Evolutionary conservation across 2,113 vertebrate species (phyloP), one percentile per base, ranked within the genome.

Genomic region (Chlorodrepanis virens): DNA sequence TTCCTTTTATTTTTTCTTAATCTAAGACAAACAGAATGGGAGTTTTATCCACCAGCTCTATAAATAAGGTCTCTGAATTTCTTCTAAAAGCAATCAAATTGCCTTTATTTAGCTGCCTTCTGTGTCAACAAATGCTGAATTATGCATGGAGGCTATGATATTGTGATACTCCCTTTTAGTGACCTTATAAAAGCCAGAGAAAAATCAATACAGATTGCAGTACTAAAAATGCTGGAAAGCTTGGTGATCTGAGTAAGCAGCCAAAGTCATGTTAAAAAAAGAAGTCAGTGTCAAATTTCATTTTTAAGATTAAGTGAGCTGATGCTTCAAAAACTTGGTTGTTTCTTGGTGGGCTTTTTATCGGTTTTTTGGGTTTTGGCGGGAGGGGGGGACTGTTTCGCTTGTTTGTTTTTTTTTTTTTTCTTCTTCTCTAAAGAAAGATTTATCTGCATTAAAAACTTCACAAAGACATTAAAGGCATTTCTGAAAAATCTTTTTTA

Each of bases 51-150:
- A 87, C 24, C 20, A 87, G 19, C 42, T 85, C 28, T 69, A 72
- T 83, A 92, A 93, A 85, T 69, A 84, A 78, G 4, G 6, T 72
- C 28, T 31, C 13, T 12, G 50, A 76, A 89, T 93, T 94, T 72
- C 60, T 83, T 42, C 39, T 75, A 81, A 87, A 95, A 90, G 42
- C n/a, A 79, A 89, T 80, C 40, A 54, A 82, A 72, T 83, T 92
- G 45, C 47, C 61, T 95, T 93, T 71, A 93, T 94, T 89, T 86
- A 64, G 56, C 70, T 92, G 45, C 28, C 56, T 77, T 93, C 60
- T 86, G 61, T 94, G 83, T 89, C 83, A 90, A 87, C 82, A 91
- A 67, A 82, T 31, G 17, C 17, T 96, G 83, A 95, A 90, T 97
- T 94, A 94, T 97, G 47, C 82, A 95, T 93, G 60, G 71, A 93